Evolutionary conservation across 2,888 invertebrate species (phyloP), one percentile per base, ranked within the genome.

Genomic region (Coleophora deauratella): DNA sequence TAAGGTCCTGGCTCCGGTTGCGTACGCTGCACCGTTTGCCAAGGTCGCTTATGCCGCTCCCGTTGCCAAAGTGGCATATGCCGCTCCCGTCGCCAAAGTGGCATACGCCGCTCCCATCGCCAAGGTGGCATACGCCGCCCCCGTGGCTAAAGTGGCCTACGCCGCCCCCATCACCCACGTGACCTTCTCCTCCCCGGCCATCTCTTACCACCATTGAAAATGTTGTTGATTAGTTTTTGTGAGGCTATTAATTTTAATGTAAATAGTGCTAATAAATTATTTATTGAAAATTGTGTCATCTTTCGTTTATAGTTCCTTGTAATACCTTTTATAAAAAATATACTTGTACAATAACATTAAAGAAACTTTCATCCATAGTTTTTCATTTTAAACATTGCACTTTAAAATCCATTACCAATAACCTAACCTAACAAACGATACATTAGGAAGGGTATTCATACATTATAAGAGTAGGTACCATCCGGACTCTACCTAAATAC

Each of bases 151-250:
- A 41, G 4, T 58, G 33, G 50, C 57, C 37, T 62, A 62, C 50
- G 51, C 56, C 31, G 47, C 58, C 3, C 54, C 55, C 30, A 59
- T 65, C 44, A 49, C 67, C 12, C 75, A 76, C 38, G 75, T 80
- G 31, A 54, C 68, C 45, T 81, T 62, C 67, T 67, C 78, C 3
- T 78, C 79, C 27, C 79, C 80, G 35, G 63, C 59, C 42, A 60
- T 79, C 55, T 77, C 77, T 45, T 80, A 79, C 70, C 72, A 76
- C 54, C 77, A 79, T 66, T 79, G 77, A n/a, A 51, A 52, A 43
- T 44, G 38, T 37, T 43, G 38, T 10, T 42, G 35, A 13, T 15
- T 30, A 32, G 27, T 38, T 42, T 35, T 37, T 41, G 45, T n/a
- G n/a, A 52, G 43, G 43, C 42, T 57, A 47, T 46, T 49, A 55